Base-by-base conservation (phyloP, 1,140 invertebrate species). In the Acyrthosiphon pisum region DNA sequence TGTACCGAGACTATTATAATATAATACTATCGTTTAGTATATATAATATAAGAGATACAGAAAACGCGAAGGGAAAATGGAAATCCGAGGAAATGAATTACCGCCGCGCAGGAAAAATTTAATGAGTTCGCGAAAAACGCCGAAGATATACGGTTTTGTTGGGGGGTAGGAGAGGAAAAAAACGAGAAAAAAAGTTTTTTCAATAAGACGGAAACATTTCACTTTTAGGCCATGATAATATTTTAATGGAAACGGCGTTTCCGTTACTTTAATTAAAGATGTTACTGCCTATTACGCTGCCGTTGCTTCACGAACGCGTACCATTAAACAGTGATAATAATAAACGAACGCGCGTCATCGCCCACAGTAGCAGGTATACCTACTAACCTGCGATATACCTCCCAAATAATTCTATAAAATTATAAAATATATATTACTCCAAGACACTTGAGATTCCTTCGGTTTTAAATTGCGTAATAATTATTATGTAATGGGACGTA, bases 231-330 rank as follows among this genome's bases (percentile, higher is more conserved):
- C 37, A n/a, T 20, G 48, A 89, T 89, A 89, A 89, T 89, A 89
- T 89, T 89, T 89, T 89, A 89, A 89, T 53, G 87, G 48, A n/a
- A 53, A 53, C 46, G 4, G 48, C 23, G 26, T 86, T 89, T 37
- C 35, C 22, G 46, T 89, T 48, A 48, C 86, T 87, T 87, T 87
- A 87, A 87, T 87, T 87, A 87, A 87, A 87, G 48, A 50, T 50
- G n/a, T 87, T 46, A 44, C 41, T 41, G 23, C 60, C 20, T 35
- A 89, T 89, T 89, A 53, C 37, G 8, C 20, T 53, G 22, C 35
- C 8, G 87, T 89, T 89, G 48, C 53, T 89, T 37, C n/a, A 7
- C n/a, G n/a, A 46, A 86, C 44, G 60, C 23, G 48, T 53, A 53
- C 87, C 87, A 46, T 89, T 53, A 37, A 89, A 89, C 87, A 37